Evolutionary conservation across 1,140 invertebrate species (phyloP).

Genomic region (Stenopsyche tienmushanensis): DNA sequence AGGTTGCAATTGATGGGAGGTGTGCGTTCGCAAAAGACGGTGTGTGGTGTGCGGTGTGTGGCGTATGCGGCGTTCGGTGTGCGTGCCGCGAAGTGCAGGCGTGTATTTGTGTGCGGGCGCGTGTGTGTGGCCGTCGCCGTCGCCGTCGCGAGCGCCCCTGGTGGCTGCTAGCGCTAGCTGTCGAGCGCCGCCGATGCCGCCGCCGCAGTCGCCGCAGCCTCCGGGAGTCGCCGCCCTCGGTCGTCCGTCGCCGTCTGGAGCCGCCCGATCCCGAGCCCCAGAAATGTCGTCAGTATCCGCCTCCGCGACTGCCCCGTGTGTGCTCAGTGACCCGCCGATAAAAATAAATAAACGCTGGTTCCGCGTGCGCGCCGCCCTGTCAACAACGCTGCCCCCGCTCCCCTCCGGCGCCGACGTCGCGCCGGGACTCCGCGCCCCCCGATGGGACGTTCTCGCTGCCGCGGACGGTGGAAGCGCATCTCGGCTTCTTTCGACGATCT

Average conservation of each 20-base stretch:
- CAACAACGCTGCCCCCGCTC: not conserved
- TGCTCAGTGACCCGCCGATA: not conserved
- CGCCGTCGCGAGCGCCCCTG: not conserved
- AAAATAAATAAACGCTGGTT: not conserved
- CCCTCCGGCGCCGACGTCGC: not conserved
- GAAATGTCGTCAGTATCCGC: too few species aligned
- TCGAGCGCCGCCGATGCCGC: not conserved
- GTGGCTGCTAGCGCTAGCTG: too few species aligned
- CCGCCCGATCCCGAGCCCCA: too few species aligned
- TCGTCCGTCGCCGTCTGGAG: not conserved
- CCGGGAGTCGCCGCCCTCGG: not conserved
- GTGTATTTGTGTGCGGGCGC: not conserved
- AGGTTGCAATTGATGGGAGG: too few species aligned
- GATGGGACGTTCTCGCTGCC: not conserved
- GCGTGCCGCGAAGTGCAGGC: too few species aligned
- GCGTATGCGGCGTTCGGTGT: not conserved
- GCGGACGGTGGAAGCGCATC: not conserved
- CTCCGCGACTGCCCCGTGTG: not conserved
- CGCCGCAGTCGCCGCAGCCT: not conserved
- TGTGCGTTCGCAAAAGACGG: too few species aligned
- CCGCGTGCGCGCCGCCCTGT: not conserved
- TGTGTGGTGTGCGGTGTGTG: not conserved
- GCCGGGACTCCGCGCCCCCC: not conserved
- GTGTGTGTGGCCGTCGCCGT: not conserved
- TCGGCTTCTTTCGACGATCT: not conserved